phyloP scores from a whole-genome alignment of 2,888 invertebrate species.

The Andrena bicolor region DNA sequence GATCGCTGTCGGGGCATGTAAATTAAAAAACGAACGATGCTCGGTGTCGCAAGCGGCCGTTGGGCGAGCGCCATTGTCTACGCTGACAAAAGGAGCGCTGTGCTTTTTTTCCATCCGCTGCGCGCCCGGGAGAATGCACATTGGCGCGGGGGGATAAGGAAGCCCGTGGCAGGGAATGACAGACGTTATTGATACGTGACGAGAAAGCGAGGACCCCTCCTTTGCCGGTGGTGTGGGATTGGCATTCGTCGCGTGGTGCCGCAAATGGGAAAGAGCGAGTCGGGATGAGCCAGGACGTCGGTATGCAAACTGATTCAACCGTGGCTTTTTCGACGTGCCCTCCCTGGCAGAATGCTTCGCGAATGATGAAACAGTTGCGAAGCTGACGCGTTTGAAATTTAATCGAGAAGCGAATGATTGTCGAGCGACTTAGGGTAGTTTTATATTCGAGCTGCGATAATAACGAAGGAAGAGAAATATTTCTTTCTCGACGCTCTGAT shows the following conservation, averaged over 20 bases:
- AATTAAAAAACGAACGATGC: constrained; percentile 27
- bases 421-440: no score
- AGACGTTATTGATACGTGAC: constrained; percentile 71
- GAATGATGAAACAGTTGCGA: neutral
- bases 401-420: no score
- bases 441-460: no score
- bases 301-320: constrained; percentile 69
- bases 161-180: constrained; percentile 56
- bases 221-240: constrained; percentile 61
- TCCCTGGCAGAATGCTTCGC: neutral
- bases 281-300: constrained; percentile 67
- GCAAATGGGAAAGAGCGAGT: constrained; percentile 57
- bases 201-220: constrained; percentile 63
- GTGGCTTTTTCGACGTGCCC: neutral
- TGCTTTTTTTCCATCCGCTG: constrained; percentile 3
- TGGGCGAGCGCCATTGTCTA: constrained; percentile 31
- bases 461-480: no score
- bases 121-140: constrained; percentile 7
- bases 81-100: constrained; percentile 37
- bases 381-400: neutral
- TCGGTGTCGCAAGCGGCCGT: constrained; percentile 22
- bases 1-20: constrained; percentile 13
- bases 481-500: no score
- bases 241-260: constrained; percentile 67
- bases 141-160: constrained; percentile 48